These are phyloP conservation scores for Acronicta psi DNA, from an alignment of 2,888 invertebrate species.

Conservation along the genomic window DNA sequence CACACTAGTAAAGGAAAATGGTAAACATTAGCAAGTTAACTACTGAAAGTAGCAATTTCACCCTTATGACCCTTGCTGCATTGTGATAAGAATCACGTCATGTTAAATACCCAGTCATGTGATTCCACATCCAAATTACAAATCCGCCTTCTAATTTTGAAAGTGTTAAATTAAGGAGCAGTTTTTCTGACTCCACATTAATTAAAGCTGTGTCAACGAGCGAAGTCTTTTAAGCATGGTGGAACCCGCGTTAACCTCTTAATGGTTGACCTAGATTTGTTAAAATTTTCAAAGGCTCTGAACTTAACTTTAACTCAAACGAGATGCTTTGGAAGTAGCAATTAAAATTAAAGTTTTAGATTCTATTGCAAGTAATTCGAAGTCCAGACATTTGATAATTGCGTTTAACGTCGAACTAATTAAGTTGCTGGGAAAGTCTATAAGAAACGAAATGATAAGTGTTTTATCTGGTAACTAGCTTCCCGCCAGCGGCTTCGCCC, in stretches of 20 bases:
- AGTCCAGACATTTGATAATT: not conserved
- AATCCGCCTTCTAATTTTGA: conserved; percentile 20
- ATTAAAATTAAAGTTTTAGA: conserved; percentile 17
- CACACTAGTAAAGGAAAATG: too few relatives aligned
- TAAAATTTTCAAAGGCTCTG: conserved; percentile 6
- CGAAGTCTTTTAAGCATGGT: conserved; percentile 15
- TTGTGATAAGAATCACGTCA: too few relatives aligned
- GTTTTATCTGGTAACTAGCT: too few relatives aligned
- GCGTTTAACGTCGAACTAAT: not conserved
- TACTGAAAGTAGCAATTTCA: too few relatives aligned
- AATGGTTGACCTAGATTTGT: conserved; percentile 31
- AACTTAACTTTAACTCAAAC: conserved; percentile 16
- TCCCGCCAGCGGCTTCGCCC: too few relatives aligned
- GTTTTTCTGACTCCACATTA: conserved; percentile 21
- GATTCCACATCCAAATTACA: conserved; percentile 23
- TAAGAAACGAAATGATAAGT: too few relatives aligned
- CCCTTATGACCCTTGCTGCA: too few relatives aligned
- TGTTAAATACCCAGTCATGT: too few relatives aligned
- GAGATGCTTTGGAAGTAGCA: conserved; percentile 18
- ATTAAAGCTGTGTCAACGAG: conserved; percentile 34
- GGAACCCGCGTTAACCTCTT: conserved; percentile 12
- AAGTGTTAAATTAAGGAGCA: conserved; percentile 25
- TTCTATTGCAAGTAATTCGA: not conserved
- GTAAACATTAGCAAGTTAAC: too few relatives aligned
- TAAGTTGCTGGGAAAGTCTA: not conserved